Conservation (phyloP, 2,888 invertebrate genomes). For the Zaprionus obscuricornis region DNA sequence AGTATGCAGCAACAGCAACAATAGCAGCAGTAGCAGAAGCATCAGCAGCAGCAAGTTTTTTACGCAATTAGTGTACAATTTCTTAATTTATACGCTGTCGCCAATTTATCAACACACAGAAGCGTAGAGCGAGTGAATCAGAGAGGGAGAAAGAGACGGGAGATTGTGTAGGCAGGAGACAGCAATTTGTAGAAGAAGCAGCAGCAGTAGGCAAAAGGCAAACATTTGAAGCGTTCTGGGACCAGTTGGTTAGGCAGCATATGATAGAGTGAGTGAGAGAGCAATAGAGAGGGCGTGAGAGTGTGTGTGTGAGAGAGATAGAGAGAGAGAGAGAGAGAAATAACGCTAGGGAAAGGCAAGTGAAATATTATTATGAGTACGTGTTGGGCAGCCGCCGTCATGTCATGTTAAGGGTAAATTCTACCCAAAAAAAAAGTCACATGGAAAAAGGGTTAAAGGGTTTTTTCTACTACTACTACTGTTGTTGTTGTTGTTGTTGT, state of each 20-base stretch:
- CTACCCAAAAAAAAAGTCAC: constrained; percentile 10
- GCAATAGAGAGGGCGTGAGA: not conserved
- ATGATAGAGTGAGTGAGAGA: not conserved
- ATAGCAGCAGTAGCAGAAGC: not conserved
- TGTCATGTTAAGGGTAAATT: constrained; percentile 18
- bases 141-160: not conserved
- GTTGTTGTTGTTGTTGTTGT: too few relatives aligned
- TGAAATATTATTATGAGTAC: constrained; percentile 74
- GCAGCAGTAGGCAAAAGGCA: constrained; percentile 2
- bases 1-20: constrained; percentile 63
- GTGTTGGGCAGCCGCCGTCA: constrained; percentile 49
- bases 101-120: constrained; percentile 77
- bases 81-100: constrained; percentile 81
- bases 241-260: too few relatives aligned
- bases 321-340: not conserved
- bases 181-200: too few relatives aligned
- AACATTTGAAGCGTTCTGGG: constrained; percentile 11
- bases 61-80: constrained; percentile 81
- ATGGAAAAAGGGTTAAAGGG: constrained; percentile 48
- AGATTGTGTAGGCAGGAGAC: not conserved
- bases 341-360: constrained; percentile 17
- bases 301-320: not conserved
- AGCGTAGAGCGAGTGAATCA: constrained; percentile 7
- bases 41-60: constrained; percentile 64
- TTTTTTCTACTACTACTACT: too few relatives aligned